These are phyloP conservation scores for Yponomeuta evonymella DNA, from an alignment of 2,888 invertebrate genomes.

Conservation along the genomic window DNA sequence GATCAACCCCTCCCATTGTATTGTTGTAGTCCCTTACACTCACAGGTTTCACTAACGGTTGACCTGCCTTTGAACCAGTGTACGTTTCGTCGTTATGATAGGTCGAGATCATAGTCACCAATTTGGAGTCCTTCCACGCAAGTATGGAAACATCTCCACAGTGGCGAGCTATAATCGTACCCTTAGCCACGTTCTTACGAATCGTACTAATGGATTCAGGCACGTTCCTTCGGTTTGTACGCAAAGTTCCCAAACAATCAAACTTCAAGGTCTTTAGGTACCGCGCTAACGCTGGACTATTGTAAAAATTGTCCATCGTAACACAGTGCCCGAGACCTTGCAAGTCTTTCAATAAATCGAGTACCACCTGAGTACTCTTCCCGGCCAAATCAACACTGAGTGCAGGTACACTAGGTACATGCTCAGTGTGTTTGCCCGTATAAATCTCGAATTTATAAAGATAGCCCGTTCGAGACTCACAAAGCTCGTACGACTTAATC, in stretches of 20 bases:
- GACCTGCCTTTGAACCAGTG: slow-evolving; percentile 19
- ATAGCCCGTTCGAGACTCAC: slow-evolving; percentile 26
- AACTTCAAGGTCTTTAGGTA: slow-evolving; percentile 25
- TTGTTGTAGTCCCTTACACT: no score
- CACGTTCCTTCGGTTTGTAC: slow-evolving; percentile 24
- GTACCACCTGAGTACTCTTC: slow-evolving; percentile 22
- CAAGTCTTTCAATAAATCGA: slow-evolving; percentile 13
- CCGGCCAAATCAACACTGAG: slow-evolving; percentile 19
- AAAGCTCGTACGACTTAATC: slow-evolving; percentile 28
- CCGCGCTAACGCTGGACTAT: background rate
- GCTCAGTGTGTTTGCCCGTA: slow-evolving; percentile 19
- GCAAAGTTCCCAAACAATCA: slow-evolving; percentile 28
- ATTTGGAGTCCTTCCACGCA: slow-evolving; percentile 26
- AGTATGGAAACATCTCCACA: slow-evolving; percentile 22
- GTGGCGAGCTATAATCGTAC: slow-evolving; percentile 17
- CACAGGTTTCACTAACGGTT: slow-evolving; percentile 20
- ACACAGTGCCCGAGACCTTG: slow-evolving; percentile 19
- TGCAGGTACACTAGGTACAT: slow-evolving; percentile 4
- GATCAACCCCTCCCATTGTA: slow-evolving; percentile 27
- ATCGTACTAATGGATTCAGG: slow-evolving; percentile 18
- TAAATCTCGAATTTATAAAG: slow-evolving; percentile 17
- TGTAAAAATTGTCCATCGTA: slow-evolving; percentile 17
- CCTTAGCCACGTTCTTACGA: slow-evolving; percentile 19
- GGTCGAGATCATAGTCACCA: slow-evolving; percentile 25
- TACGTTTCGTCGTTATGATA: slow-evolving; percentile 20